These are phyloP conservation scores for Xenopus borealis DNA, from an alignment of 2,113 vertebrate genomes.

Conservation along the genomic window DNA sequence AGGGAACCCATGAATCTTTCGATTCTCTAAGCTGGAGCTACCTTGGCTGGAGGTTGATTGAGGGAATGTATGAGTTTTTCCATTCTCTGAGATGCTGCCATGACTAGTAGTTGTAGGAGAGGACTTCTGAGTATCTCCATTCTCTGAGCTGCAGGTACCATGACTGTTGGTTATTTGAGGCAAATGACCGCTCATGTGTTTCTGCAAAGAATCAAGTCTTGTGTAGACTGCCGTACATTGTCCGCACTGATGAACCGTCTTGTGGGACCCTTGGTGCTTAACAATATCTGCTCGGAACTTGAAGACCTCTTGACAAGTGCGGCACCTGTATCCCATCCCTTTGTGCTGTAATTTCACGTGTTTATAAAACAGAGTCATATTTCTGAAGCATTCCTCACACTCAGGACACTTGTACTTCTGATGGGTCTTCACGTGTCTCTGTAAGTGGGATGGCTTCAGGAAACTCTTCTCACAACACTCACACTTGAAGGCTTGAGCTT, in stretches of 20 bases:
- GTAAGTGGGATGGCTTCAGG: not conserved
- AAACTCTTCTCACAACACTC: conserved; percentile 20
- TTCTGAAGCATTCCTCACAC: not conserved
- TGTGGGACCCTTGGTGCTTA: not conserved
- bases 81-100: no score
- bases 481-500: not conserved
- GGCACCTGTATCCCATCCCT: not conserved
- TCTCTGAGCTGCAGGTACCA: not conserved
- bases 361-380: no score
- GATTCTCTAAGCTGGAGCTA: not conserved
- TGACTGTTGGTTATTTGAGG: not conserved
- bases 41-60: not conserved
- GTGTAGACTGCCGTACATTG: conserved; percentile 12
- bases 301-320: not conserved
- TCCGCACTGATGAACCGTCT: not conserved
- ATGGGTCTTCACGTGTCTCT: conserved; percentile 25
- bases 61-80: not conserved
- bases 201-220: not conserved
- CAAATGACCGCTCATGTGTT: not conserved
- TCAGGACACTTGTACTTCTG: not conserved
- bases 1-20: not conserved
- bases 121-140: not conserved
- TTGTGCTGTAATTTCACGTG: not conserved
- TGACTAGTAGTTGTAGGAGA: no score
- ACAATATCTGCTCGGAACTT: not conserved